Evolutionary conservation across 37 sponge, comb jelly and placozoan species (phyloP), one percentile per base, ranked within the genome.

Genomic region (Mnemiopsis leidyi): DNA sequence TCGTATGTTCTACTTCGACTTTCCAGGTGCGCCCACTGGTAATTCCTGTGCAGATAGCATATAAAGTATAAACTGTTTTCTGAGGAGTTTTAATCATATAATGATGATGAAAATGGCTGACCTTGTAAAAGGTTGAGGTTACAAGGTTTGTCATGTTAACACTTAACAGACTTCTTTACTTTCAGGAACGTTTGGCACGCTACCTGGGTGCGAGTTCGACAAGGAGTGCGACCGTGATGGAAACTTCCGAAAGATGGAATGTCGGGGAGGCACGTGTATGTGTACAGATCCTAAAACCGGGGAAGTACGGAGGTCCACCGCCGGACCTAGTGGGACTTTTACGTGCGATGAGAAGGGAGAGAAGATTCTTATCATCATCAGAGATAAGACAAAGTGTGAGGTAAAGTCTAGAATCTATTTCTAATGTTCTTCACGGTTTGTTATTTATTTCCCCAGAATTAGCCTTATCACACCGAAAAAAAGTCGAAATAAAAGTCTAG

Each of bases 381-480:
- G 90, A 26, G 90, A 85, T 38, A 85, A 33, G 61, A 85, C 90
- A 25, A 85, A 85, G 61, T 85, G 90, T 25, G 90, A 85, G 90
- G 90, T 85, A 85, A 26, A 26, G 18, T 9, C 68, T 21, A 21
- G 18, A 61, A 21, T 21, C 18, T 21, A 21, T 61, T 61, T 61
- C 68, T 61, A 61, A 61, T 61, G 18, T 9, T 61, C 68, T 61
- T 61, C 68, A 61, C 68, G 68, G 18, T 21, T 21, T 61, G 68
- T 61, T 21, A 61, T 61, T n/a, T n/a, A n/a, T n/a, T n/a, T n/a
- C n/a, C n/a, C n/a, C n/a, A n/a, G n/a, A n/a, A n/a, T n/a, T n/a
- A n/a, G n/a, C n/a, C n/a, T n/a, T n/a, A n/a, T n/a, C n/a, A n/a
- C n/a, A n/a, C n/a, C n/a, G n/a, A n/a, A n/a, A n/a, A n/a, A n/a